Conservation (phyloP, 1,140 invertebrate species). For the Drosophila ananassae region DNA sequence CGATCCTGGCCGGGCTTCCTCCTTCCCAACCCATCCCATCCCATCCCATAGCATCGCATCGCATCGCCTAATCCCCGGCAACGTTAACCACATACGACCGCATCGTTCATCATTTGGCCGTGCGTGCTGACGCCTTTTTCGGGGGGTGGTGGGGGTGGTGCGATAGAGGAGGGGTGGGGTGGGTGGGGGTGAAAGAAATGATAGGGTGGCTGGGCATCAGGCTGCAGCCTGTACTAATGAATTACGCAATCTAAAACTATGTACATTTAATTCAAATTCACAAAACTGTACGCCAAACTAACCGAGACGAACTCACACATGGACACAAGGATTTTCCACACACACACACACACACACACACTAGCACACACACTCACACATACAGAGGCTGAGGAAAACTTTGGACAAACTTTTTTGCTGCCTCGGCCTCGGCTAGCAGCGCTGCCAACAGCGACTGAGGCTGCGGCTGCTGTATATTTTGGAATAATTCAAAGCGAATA, state of each 20-base stretch:
- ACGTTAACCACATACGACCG: conserved; percentile 78
- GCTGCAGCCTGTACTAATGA: conserved; percentile 80
- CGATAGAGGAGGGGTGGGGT: background rate
- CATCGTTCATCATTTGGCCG: conserved; percentile 82
- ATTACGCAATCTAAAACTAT: conserved; percentile 84
- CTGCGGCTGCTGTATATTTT: conserved; percentile 70
- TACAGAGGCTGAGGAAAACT: conserved; percentile 56
- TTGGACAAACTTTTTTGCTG: conserved; percentile 76
- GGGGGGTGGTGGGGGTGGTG: conserved; percentile 3
- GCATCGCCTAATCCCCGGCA: conserved; percentile 49
- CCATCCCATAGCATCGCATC: background rate
- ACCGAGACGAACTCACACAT: conserved; percentile 58
- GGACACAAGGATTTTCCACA: conserved; percentile 31
- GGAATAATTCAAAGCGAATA: conserved; percentile 81
- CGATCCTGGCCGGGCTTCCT: background rate
- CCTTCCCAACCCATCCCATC: no score
- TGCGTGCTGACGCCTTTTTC: conserved; percentile 58
- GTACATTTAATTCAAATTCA: conserved; percentile 84
- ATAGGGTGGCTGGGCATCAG: conserved; percentile 55
- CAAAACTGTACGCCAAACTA: conserved; percentile 82
- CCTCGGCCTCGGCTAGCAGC: conserved; percentile 34
- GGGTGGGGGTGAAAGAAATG: conserved; percentile 4
- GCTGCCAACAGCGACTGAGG: conserved; percentile 3
- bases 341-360: conserved; percentile 21
- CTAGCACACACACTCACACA: conserved; percentile 16